phyloP scores from a whole-genome alignment of 1,140 invertebrate genomes.

The Amphibalanus amphitrite region DNA sequence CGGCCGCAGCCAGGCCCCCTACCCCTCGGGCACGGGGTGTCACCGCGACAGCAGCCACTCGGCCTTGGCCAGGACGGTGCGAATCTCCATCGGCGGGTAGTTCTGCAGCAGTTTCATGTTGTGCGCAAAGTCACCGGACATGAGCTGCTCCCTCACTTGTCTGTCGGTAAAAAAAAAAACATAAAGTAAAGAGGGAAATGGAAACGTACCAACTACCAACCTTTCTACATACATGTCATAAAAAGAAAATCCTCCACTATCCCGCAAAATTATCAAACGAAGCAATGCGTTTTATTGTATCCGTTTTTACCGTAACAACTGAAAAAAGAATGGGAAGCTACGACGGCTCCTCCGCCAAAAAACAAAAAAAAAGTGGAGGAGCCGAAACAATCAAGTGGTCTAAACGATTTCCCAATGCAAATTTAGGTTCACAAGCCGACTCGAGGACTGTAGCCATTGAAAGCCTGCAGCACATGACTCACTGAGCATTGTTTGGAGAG shows the following conservation, averaged over 20 bases:
- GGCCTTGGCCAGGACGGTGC: conserved; percentile 8
- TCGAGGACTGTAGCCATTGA: too few species aligned
- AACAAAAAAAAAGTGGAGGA: too few species aligned
- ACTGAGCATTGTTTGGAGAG: too few species aligned
- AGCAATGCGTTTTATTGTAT: background rate
- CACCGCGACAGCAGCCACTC: background rate
- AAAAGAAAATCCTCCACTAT: conserved; percentile 6
- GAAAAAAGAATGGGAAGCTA: too few species aligned
- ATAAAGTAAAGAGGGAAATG: background rate
- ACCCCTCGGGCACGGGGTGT: too few species aligned
- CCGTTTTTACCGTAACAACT: too few species aligned
- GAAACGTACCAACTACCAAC: background rate
- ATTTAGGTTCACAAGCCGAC: too few species aligned
- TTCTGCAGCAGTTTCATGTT: conserved; percentile 80
- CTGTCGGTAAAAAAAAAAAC: conserved; percentile 30
- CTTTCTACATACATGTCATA: conserved; percentile 6
- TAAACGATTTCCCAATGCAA: too few species aligned
- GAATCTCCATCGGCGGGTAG: conserved; percentile 10
- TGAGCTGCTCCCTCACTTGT: conserved; percentile 57
- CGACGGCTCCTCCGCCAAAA: too few species aligned
- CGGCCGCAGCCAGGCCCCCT: too few species aligned
- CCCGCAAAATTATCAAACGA: background rate
- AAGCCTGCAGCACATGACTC: too few species aligned
- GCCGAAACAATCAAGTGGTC: too few species aligned
- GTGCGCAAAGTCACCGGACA: conserved; percentile 69